Conservation (phyloP, 1,140 invertebrate genomes). For the Laupala kohalensis region DNA sequence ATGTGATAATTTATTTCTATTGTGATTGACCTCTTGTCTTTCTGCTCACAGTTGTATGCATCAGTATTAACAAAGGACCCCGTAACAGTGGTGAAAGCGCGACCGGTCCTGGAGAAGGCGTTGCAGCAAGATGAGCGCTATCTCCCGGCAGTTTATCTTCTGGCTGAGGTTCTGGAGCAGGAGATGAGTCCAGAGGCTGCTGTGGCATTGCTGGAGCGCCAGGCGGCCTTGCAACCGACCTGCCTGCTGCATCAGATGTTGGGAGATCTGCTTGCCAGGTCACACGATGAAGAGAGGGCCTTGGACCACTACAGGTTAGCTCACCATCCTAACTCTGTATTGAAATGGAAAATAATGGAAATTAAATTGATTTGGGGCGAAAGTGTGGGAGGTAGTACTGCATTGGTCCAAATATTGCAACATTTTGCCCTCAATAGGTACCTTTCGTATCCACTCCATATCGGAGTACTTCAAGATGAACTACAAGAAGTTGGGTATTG, state of each 20-base stretch:
- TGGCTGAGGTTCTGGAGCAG: slow-evolving; percentile 45
- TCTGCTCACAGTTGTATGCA: slow-evolving; percentile 58
- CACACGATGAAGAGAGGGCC: slow-evolving; percentile 51
- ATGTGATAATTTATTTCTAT: no score
- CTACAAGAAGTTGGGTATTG: no score
- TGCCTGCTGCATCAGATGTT: slow-evolving; percentile 54
- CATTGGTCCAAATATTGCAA: no score
- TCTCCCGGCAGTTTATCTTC: slow-evolving; percentile 51
- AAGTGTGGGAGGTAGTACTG: no score
- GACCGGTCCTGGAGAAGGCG: slow-evolving; percentile 54
- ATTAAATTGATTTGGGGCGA: no score
- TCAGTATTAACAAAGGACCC: slow-evolving; percentile 56
- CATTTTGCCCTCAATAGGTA: no score
- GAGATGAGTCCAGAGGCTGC: slow-evolving; percentile 44
- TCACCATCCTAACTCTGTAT: no score
- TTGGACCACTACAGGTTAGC: slow-evolving; percentile 56
- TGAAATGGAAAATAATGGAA: no score
- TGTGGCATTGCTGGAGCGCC: slow-evolving; percentile 42
- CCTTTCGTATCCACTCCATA: no score
- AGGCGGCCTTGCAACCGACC: slow-evolving; percentile 44
- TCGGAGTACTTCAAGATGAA: no score
- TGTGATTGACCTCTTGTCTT: no score
- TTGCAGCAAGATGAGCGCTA: slow-evolving; percentile 47
- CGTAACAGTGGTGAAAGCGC: slow-evolving; percentile 44
- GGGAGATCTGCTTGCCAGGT: slow-evolving; percentile 43